Evolutionary conservation across 2,888 invertebrate genomes (phyloP).

Genomic region (Agapetus fuscipes): DNA sequence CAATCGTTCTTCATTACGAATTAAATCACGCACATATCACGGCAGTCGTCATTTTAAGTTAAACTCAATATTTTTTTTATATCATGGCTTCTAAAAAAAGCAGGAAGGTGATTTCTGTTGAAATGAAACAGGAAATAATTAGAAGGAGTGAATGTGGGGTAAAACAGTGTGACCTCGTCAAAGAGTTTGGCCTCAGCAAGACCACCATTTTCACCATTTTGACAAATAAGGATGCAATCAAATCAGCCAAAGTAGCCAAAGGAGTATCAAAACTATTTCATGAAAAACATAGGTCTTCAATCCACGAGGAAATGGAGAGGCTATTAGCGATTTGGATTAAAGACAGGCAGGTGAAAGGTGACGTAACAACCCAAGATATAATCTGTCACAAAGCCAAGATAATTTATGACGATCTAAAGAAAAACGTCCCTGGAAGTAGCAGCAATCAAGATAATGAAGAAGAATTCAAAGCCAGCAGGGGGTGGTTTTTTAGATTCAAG

Average conservation of each 20-base stretch:
- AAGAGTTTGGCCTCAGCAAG: slow-evolving; percentile 16
- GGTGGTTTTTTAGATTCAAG: slow-evolving; percentile 19
- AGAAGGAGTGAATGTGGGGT: too few relatives aligned
- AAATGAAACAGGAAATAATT: too few relatives aligned
- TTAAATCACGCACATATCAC: too few relatives aligned
- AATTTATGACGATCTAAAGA: slow-evolving; percentile 18
- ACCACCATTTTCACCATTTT: slow-evolving; percentile 16
- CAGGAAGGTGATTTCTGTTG: too few relatives aligned
- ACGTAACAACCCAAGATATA: slow-evolving; percentile 19
- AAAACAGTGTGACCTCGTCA: slow-evolving; percentile 16
- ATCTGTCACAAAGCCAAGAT: slow-evolving; percentile 16
- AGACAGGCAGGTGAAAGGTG: slow-evolving; percentile 21
- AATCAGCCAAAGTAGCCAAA: slow-evolving; percentile 14
- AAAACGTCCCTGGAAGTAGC: slow-evolving; percentile 19
- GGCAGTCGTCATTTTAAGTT: too few relatives aligned
- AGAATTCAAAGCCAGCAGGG: slow-evolving; percentile 16
- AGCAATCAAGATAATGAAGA: slow-evolving; percentile 17
- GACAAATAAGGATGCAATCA: slow-evolving; percentile 13
- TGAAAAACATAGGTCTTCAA: slow-evolving; percentile 17
- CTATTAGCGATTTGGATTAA: slow-evolving; percentile 16
- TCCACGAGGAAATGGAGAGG: slow-evolving; percentile 18
- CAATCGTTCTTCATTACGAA: too few relatives aligned
- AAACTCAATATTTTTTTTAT: too few relatives aligned
- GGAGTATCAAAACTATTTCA: slow-evolving; percentile 13
- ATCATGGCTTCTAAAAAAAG: too few relatives aligned